A percentile compares a stretch with the other conserved stretches of the same genome.
These are phyloP conservation scores for Caenorhabditis japonica DNA, from an alignment of 2,888 invertebrate genomes.

Conservation along the genomic window DNA sequence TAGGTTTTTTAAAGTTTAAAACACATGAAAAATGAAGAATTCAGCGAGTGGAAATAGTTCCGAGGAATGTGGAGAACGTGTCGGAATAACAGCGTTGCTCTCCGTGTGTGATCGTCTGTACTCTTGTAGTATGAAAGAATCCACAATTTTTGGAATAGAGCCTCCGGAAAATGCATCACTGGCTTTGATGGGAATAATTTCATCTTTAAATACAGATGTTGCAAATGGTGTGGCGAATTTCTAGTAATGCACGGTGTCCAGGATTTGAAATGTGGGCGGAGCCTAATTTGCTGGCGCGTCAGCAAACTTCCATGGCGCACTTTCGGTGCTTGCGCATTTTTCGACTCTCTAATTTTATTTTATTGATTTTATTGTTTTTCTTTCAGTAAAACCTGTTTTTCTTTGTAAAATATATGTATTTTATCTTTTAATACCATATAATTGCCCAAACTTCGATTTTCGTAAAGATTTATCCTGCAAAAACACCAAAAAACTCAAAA, in stretches of 20 bases:
- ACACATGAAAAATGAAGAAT: neutral
- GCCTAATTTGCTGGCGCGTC: no score
- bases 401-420: no score
- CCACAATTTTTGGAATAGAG: conserved; percentile 36
- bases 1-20: conserved; percentile 13
- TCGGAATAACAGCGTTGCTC: conserved; percentile 55
- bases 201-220: conserved; percentile 48
- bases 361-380: no score
- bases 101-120: conserved; percentile 60
- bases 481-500: no score
- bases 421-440: no score
- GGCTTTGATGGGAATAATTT: conserved; percentile 27
- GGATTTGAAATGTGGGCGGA: no score
- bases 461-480: no score
- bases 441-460: no score
- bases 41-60: conserved; percentile 47
- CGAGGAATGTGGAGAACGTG: conserved; percentile 53
- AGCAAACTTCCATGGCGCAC: neutral
- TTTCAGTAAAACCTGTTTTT: no score
- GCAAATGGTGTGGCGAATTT: conserved; percentile 39
- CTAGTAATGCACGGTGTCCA: no score
- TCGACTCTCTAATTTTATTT: no score
- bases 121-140: conserved; percentile 55
- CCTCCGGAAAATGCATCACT: conserved; percentile 36
- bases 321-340: no score